Percentiles rank a stretch among this genome's conserved stretches.
Evolutionary conservation across 2,888 invertebrate genomes (phyloP).

Genomic region (Merodon equestris): DNA sequence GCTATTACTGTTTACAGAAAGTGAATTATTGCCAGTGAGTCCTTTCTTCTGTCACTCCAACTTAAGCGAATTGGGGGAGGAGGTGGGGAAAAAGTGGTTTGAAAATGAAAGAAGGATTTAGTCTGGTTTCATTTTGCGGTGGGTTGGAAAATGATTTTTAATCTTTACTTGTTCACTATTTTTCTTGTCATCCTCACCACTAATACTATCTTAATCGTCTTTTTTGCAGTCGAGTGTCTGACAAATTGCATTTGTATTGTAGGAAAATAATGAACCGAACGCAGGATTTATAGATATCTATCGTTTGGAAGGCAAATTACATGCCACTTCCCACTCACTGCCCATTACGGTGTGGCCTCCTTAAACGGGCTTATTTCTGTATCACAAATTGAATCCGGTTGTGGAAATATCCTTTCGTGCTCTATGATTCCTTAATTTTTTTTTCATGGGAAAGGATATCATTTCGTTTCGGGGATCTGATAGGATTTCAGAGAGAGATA

Average conservation of each 20-base stretch:
- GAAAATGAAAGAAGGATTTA: constrained; percentile 8
- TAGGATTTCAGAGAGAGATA: no score
- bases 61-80: constrained; percentile 6
- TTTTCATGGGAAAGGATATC: no score
- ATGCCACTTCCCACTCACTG: no score
- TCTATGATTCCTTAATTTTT: no score
- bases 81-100: constrained; percentile 22
- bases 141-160: constrained; percentile 34
- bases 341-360: no score
- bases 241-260: constrained; percentile 63
- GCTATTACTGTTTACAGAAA: constrained; percentile 41
- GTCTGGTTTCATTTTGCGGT: constrained; percentile 9
- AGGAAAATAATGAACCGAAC: constrained; percentile 53
- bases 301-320: constrained; percentile 36
- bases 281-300: constrained; percentile 52
- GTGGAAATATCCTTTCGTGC: no score
- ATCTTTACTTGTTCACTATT: constrained; percentile 15
- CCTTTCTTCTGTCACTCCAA: constrained; percentile 59
- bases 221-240: constrained; percentile 8
- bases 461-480: no score
- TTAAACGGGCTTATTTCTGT: no score
- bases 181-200: not conserved
- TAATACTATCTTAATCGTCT: not conserved
- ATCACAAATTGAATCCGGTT: no score
- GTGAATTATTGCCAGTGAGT: constrained; percentile 60